Percentiles rank a stretch among this genome's conserved stretches.
phyloP scores from a whole-genome alignment of 2,113 vertebrate genomes.

The Xenus cinereus region DNA sequence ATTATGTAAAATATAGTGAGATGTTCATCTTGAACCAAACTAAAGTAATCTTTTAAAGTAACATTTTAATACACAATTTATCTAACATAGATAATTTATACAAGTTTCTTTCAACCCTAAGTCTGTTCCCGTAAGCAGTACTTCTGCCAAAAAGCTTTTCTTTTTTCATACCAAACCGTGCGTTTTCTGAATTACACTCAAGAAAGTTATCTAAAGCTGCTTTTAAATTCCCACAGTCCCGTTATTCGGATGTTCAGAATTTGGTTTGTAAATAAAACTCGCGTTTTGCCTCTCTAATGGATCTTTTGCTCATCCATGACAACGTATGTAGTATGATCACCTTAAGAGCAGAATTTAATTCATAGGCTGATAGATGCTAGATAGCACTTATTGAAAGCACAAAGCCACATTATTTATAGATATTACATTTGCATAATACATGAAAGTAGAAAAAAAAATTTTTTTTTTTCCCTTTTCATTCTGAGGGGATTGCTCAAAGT shows the following conservation, averaged over 20 bases:
- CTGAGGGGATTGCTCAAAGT: not conserved
- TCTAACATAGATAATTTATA: constrained; percentile 50
- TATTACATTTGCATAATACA: constrained; percentile 29
- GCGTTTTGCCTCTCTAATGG: not conserved
- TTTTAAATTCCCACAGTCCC: not conserved
- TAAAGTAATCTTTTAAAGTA: constrained; percentile 30
- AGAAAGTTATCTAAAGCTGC: not conserved
- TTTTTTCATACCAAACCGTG: not conserved
- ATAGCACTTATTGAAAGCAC: not conserved
- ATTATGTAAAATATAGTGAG: constrained; percentile 55
- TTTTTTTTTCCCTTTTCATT: not conserved
- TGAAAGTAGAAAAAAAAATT: not conserved
- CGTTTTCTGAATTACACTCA: not conserved
- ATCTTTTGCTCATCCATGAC: not conserved
- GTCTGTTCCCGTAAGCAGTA: not conserved
- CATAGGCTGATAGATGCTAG: not conserved
- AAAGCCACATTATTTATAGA: constrained; percentile 29
- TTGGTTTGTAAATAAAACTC: not conserved
- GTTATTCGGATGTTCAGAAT: not conserved
- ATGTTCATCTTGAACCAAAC: constrained; percentile 8
- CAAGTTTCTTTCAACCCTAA: not conserved
- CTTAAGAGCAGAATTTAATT: not conserved
- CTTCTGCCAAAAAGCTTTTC: not conserved
- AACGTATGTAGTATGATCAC: accelerated
- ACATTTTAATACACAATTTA: constrained; percentile 54